Conservation (phyloP, 2,888 invertebrate species). For the Anaspis maculata region DNA sequence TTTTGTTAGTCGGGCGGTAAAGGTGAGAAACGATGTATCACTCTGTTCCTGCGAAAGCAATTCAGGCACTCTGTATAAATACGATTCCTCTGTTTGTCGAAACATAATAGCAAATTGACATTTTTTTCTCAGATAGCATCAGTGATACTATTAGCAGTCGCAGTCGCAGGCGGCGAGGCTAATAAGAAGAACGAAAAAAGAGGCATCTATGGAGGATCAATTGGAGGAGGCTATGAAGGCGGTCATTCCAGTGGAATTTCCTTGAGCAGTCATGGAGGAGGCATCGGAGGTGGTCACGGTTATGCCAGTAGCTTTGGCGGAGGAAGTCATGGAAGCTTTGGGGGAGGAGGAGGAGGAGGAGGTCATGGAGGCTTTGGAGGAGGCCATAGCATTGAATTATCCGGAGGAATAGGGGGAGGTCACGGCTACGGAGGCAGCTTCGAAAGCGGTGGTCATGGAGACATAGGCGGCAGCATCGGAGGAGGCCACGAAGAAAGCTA, state of each 20-base stretch:
- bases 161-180: conserved; percentile 27
- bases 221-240: conserved; percentile 16
- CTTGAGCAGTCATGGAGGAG: conserved; percentile 5
- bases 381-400: conserved; percentile 13
- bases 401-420: conserved; percentile 14
- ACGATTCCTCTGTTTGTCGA: too few relatives aligned
- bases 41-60: too few relatives aligned
- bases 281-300: conserved; percentile 15
- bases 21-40: too few relatives aligned
- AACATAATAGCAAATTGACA: background rate
- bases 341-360: conserved; percentile 4
- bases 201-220: conserved; percentile 21
- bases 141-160: conserved; percentile 28
- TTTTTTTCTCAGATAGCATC: conserved; percentile 23
- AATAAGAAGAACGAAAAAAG: conserved; percentile 26
- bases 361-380: conserved; percentile 16
- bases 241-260: conserved; percentile 7
- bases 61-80: too few relatives aligned
- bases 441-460: conserved; percentile 24
- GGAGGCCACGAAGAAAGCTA: conserved; percentile 39
- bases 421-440: conserved; percentile 16
- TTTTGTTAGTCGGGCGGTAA: too few relatives aligned
- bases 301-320: background rate
- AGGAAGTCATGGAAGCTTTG: conserved; percentile 2
- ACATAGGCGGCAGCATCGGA: conserved; percentile 34